These are phyloP conservation scores for Aurelia aurita complex sp. Pacific DNA, from an alignment of 30 jellyfish, hydroid and myxozoan genomes.

Conservation along the genomic window DNA sequence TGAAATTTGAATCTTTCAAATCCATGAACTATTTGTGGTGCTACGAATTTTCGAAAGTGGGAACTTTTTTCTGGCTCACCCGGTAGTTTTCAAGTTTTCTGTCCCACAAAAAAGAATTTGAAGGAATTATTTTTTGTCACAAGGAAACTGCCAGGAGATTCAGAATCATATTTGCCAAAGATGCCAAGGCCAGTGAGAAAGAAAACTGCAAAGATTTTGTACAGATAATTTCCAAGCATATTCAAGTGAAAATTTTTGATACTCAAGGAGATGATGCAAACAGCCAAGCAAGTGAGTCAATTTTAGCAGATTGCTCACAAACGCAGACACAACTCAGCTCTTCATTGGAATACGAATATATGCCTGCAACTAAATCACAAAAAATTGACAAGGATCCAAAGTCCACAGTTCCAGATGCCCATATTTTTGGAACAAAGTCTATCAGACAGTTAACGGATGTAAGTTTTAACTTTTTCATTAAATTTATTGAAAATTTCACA, in stretches of 20 bases:
- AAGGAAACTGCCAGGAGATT: conserved; percentile 45
- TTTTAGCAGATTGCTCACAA: conserved; percentile 12
- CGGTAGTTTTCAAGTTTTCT: no score
- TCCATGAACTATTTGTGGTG: no score
- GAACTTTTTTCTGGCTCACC: no score
- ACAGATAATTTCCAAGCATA: conserved; percentile 3
- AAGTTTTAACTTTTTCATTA: background rate
- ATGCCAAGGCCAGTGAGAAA: background rate
- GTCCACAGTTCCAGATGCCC: conserved; percentile 22
- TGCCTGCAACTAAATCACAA: conserved; percentile 22
- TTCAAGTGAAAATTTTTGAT: conserved; percentile 14
- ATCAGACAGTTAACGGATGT: conserved; percentile 49
- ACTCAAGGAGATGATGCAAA: background rate
- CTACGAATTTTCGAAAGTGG: no score
- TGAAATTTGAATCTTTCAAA: no score
- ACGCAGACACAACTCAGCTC: conserved; percentile 39
- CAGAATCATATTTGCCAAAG: conserved; percentile 37
- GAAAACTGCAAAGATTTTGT: conserved; percentile 42
- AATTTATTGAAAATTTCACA: no score
- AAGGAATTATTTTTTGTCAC: no score
- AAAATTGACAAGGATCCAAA: background rate
- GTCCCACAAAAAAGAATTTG: no score
- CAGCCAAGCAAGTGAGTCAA: conserved; percentile 34
- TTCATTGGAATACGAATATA: conserved; percentile 39
- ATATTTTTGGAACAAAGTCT: conserved; percentile 36